Conservation (phyloP, 2,113 vertebrate genomes). For the Tragulus kanchil region DNA sequence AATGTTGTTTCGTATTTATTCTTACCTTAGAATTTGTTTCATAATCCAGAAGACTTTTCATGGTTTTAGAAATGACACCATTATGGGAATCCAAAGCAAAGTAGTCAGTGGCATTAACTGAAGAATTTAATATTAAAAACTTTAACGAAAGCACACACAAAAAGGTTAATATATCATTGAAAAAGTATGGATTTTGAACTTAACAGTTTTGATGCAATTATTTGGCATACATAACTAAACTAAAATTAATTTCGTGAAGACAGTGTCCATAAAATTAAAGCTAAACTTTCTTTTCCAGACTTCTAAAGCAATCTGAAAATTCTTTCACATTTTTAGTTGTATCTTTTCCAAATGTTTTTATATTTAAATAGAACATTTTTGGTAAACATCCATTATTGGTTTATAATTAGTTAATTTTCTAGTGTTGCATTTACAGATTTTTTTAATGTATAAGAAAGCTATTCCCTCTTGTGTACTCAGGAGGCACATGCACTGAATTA, state of each 20-base stretch:
- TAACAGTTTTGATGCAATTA: conserved; percentile 69
- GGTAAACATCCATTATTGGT: conserved; percentile 64
- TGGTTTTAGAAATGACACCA: conserved; percentile 82
- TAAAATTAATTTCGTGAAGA: conserved; percentile 81
- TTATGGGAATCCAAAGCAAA: conserved; percentile 83
- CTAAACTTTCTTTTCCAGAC: conserved; percentile 77
- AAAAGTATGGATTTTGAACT: conserved; percentile 68
- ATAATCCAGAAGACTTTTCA: conserved; percentile 81
- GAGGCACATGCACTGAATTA: background rate
- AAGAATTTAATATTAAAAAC: conserved; percentile 83
- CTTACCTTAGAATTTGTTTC: conserved; percentile 82
- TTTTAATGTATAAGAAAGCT: conserved; percentile 77
- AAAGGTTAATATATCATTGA: conserved; percentile 71
- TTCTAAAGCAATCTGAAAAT: conserved; percentile 75
- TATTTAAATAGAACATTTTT: conserved; percentile 75
- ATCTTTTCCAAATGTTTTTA: conserved; percentile 68
- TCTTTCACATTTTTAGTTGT: conserved; percentile 71
- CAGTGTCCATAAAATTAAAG: conserved; percentile 75
- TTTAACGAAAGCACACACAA: conserved; percentile 47
- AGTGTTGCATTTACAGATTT: conserved; percentile 72
- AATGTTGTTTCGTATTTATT: background rate
- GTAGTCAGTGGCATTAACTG: conserved; percentile 68
- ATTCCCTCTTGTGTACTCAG: conserved; percentile 80
- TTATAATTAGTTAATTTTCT: conserved; percentile 81
- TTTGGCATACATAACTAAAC: conserved; percentile 73